phyloP scores from a whole-genome alignment of 2,888 invertebrate species.

The Drosophila limbata region DNA sequence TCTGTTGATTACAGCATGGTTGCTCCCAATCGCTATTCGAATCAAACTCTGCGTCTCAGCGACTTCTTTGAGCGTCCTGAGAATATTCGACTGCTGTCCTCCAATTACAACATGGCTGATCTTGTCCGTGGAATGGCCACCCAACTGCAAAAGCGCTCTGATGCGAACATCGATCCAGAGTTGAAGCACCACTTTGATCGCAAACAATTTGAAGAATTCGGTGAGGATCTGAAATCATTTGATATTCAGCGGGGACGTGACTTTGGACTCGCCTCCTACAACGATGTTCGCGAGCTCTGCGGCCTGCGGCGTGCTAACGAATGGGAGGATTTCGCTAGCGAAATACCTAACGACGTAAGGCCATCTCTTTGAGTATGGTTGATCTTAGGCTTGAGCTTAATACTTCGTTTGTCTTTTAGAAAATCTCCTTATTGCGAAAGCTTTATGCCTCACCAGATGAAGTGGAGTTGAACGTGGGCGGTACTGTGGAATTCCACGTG shows the following conservation, averaged over 20 bases:
- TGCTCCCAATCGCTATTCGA: slow-evolving; percentile 65
- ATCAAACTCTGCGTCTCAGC: slow-evolving; percentile 78
- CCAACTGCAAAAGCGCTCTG: slow-evolving; percentile 90
- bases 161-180: slow-evolving; percentile 88
- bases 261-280: slow-evolving; percentile 76
- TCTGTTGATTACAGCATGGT: slow-evolving; percentile 61
- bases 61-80: slow-evolving; percentile 71
- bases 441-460: slow-evolving; percentile 89
- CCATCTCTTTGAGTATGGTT: neutral
- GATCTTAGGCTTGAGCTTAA: neutral
- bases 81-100: slow-evolving; percentile 78
- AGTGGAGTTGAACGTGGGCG: slow-evolving; percentile 90
- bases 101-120: slow-evolving; percentile 87
- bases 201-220: slow-evolving; percentile 86
- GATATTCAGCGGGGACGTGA: slow-evolving; percentile 82
- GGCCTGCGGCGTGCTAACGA: slow-evolving; percentile 73
- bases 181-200: slow-evolving; percentile 79
- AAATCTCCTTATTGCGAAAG: slow-evolving; percentile 86
- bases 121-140: slow-evolving; percentile 90
- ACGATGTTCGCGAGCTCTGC: slow-evolving; percentile 76
- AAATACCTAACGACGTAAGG: slow-evolving; percentile 88
- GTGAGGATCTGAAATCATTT: slow-evolving; percentile 85
- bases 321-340: slow-evolving; percentile 85
- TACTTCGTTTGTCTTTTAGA: slow-evolving; percentile 83
- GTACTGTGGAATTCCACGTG: slow-evolving; percentile 88